Percentiles rank a stretch among this genome's conserved stretches.
Conservation (phyloP, 2,113 vertebrate genomes). For the Pholis gunnellus region DNA sequence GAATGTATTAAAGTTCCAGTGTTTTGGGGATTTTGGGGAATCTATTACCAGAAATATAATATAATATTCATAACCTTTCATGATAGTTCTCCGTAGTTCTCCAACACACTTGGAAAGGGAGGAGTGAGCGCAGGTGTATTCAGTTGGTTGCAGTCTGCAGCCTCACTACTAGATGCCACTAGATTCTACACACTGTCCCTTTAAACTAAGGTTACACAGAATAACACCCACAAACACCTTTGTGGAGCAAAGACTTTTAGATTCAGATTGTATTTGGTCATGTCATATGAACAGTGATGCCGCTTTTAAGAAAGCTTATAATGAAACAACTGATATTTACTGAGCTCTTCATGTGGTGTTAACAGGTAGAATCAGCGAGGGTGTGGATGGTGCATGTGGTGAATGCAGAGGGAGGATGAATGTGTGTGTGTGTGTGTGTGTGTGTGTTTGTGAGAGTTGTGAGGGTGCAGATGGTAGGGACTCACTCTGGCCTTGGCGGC, state of each 20-base stretch:
- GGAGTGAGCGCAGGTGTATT: background rate
- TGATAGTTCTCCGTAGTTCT: background rate
- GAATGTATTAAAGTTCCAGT: too few species aligned
- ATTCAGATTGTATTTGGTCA: background rate
- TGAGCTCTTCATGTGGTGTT: background rate
- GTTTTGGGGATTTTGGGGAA: too few species aligned
- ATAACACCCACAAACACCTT: background rate
- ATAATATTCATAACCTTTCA: background rate
- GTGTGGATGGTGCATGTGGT: conserved; percentile 34
- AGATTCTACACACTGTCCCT: background rate
- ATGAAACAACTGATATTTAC: background rate
- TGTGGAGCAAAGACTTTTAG: background rate
- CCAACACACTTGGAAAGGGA: background rate
- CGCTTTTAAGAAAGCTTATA: background rate
- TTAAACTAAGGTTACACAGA: background rate
- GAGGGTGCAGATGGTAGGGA: conserved; percentile 73
- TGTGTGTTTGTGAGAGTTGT: background rate
- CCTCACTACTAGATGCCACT: background rate
- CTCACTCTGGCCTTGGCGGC: conserved; percentile 79
- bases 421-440: conserved; percentile 33
- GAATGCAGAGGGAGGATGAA: conserved; percentile 33
- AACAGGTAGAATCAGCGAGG: background rate
- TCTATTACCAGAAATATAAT: too few species aligned
- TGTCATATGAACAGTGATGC: background rate
- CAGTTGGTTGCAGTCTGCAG: background rate